Percentiles rank a stretch among this genome's conserved stretches.
Conservation (phyloP, 2,888 invertebrate species). For the Plebejus melissa region DNA sequence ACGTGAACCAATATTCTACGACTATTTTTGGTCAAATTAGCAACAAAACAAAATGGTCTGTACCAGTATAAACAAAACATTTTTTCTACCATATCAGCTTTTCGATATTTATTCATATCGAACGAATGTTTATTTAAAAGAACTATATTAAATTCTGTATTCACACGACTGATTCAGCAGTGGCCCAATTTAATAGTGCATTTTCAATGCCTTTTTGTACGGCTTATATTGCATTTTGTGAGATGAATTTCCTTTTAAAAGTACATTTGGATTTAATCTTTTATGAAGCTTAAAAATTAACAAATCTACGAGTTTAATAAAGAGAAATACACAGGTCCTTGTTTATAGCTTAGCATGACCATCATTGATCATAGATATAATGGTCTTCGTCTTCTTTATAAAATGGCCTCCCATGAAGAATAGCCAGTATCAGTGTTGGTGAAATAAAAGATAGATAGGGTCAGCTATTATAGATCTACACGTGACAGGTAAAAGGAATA, state of each 20-base stretch:
- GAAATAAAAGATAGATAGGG: too few relatives aligned
- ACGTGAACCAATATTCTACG: not conserved
- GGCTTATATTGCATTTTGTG: not conserved
- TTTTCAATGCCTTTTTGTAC: slow-evolving; percentile 10
- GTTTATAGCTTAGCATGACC: too few relatives aligned
- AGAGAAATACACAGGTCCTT: not conserved
- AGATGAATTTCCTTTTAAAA: slow-evolving; percentile 3
- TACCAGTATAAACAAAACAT: not conserved
- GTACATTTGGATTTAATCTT: not conserved
- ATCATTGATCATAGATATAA: too few relatives aligned
- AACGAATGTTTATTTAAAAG: slow-evolving; percentile 10
- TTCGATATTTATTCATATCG: slow-evolving; percentile 1
- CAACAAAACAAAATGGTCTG: not conserved
- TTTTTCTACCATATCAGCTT: not conserved
- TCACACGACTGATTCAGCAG: not conserved
- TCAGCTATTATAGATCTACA: too few relatives aligned
- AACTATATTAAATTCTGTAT: not conserved
- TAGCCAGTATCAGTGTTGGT: too few relatives aligned
- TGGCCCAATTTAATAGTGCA: slow-evolving; percentile 13
- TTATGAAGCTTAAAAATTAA: not conserved
- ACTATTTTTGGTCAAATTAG: not conserved
- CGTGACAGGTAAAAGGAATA: too few relatives aligned
- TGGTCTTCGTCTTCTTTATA: too few relatives aligned
- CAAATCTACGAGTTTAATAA: not conserved
- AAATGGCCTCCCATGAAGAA: too few relatives aligned